phyloP scores from a whole-genome alignment of 2,888 invertebrate genomes.

The Drosophila picticornis region DNA sequence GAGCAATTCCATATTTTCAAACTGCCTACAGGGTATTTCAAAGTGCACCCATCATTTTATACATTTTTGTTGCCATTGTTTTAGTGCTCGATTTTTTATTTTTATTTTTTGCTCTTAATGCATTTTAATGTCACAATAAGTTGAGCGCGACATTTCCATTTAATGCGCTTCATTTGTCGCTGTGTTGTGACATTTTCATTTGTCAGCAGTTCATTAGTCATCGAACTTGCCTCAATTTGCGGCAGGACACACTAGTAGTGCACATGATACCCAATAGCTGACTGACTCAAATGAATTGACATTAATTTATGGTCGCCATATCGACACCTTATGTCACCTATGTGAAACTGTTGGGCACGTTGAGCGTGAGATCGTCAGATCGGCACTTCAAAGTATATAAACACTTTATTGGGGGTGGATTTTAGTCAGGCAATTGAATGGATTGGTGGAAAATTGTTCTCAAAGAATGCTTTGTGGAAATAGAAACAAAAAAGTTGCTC shows the following conservation, averaged over 20 bases:
- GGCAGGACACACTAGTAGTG: conserved; percentile 3
- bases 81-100: conserved; percentile 25
- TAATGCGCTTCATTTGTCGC: conserved; percentile 70
- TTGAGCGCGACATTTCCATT: conserved; percentile 61
- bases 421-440: not conserved
- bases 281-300: conserved; percentile 25
- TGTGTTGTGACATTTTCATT: conserved; percentile 76
- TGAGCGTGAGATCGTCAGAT: conserved; percentile 39
- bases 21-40: conserved; percentile 27
- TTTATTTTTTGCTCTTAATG: conserved; percentile 45
- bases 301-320: conserved; percentile 53
- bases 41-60: not conserved
- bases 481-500: not conserved
- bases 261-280: conserved; percentile 24
- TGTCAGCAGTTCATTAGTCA: conserved; percentile 78
- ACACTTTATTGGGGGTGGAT: not conserved
- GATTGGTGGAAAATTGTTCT: not conserved
- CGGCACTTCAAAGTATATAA: conserved; percentile 17
- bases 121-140: conserved; percentile 68
- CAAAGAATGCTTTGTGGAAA: not conserved
- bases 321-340: conserved; percentile 58
- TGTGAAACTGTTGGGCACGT: not conserved
- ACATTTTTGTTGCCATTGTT: conserved; percentile 1
- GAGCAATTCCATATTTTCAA: not conserved
- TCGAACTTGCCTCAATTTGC: conserved; percentile 37